Base-by-base conservation (phyloP, 2,113 vertebrate species). In the Rhipidura dahli region DNA sequence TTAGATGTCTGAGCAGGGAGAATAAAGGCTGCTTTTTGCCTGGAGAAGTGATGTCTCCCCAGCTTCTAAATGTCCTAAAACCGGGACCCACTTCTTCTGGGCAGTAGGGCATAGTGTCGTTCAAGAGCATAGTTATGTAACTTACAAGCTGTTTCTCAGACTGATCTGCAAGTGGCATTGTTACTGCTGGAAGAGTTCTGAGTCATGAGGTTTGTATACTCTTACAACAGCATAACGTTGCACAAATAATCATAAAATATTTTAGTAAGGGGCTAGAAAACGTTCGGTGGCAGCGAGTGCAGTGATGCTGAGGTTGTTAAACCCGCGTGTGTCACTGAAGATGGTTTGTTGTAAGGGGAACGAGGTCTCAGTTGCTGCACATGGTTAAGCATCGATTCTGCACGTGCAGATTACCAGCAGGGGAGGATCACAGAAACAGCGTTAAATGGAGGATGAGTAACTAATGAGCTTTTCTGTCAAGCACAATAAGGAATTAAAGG, bases 371-470 rank as follows among this genome's bases (percentile, higher is more conserved):
- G 37, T 39, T 91, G 44, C 51, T 94, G 53, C 61, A 47, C 0
- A 0, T 75, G 40, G 42, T 87, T 87, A 18, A 68, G 40, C 28
- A 17, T 35, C 0, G 1, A 5, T 91, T 87, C 37, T 72, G 44
- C 1, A 0, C 15, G 1, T 45, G 23, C 8, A 3, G 40, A 7
- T 56, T 78, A 49, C 14, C 51, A 73, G 35, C 23, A 51, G 51
- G 35, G 23, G 65, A 73, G 69, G 6, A 79, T 60, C 26, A 40
- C 20, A 37, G 76, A 93, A 94, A 39, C 1, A 31, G 3, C 8
- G 2, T 64, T 78, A 82, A 82, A 45, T 50, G 33, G 30, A 70
- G 40, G 26, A 19, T 65, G 28, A 50, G 49, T 79, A 35, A 35
- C 15, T 13, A 56, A 53, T 27, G 13, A 68, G 11, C 40, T 70